Conservation (phyloP, 2,888 invertebrate species). For the Pseudoips prasinana region DNA sequence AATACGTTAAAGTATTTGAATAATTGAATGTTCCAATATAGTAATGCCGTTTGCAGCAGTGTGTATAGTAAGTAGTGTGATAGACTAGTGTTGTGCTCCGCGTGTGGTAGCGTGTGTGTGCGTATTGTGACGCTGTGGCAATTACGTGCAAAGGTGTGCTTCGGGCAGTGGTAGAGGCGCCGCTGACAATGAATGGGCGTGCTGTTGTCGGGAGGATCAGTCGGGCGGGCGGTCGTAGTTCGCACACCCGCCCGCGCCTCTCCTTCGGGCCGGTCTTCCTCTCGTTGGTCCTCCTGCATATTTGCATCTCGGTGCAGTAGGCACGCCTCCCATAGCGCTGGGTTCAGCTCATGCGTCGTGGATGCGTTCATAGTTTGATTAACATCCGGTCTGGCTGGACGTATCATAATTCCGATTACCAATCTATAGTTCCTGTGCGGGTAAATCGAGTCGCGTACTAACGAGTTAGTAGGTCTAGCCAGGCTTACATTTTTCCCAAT, state of each 20-base stretch:
- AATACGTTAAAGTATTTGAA: neutral
- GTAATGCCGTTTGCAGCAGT: neutral
- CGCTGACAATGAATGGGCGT: slow-evolving; percentile 40
- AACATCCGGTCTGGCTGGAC: slow-evolving; percentile 30
- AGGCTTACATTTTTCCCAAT: too few relatives aligned
- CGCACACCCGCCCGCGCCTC: slow-evolving; percentile 47
- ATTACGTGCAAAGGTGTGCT: slow-evolving; percentile 7
- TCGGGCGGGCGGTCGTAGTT: slow-evolving; percentile 52
- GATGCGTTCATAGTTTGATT: slow-evolving; percentile 39
- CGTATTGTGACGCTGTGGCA: neutral
- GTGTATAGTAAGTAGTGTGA: too few relatives aligned
- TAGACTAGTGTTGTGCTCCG: neutral
- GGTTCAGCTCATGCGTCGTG: slow-evolving; percentile 22
- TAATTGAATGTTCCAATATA: too few relatives aligned
- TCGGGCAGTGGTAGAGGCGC: slow-evolving; percentile 13
- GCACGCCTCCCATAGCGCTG: slow-evolving; percentile 47
- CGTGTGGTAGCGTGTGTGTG: neutral
- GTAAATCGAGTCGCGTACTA: too few relatives aligned
- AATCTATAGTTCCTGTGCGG: too few relatives aligned
- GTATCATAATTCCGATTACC: slow-evolving; percentile 27
- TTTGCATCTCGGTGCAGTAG: slow-evolving; percentile 44
- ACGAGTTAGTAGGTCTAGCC: neutral
- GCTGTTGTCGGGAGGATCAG: slow-evolving; percentile 35
- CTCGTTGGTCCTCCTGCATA: slow-evolving; percentile 36
- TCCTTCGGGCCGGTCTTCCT: slow-evolving; percentile 24